Percentiles rank a stretch among this genome's conserved stretches.
These are phyloP conservation scores for Sebastiscus albofasciatus DNA, from an alignment of 2,797 vertebrate species.

Conservation along the genomic window DNA sequence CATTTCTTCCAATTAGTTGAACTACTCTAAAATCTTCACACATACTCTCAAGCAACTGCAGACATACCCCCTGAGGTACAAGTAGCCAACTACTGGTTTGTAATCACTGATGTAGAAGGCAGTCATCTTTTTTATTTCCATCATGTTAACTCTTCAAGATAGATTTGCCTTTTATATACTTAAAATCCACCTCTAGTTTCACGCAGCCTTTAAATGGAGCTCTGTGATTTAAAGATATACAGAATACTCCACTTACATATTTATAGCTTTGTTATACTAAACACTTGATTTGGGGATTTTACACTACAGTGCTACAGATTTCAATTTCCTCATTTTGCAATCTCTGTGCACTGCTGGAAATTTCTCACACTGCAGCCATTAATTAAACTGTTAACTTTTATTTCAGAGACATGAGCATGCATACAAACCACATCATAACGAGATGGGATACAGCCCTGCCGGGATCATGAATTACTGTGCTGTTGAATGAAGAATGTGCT, in stretches of 20 bases:
- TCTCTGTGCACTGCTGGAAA: constrained; percentile 19
- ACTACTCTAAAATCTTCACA: not conserved
- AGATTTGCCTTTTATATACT: not conserved
- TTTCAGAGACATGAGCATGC: constrained; percentile 63
- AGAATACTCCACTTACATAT: not conserved
- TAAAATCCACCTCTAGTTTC: not conserved
- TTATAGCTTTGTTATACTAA: constrained; percentile 15
- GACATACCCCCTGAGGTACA: not conserved
- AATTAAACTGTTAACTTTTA: constrained; percentile 57
- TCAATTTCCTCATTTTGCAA: constrained; percentile 27
- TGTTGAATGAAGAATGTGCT: constrained; percentile 42
- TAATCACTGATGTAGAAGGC: not conserved
- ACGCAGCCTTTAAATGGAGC: not conserved
- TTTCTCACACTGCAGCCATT: constrained; percentile 20
- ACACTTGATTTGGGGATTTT: not conserved
- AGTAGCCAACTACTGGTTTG: not conserved
- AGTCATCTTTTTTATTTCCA: not conserved
- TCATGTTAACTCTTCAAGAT: not conserved
- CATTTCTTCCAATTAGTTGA: not conserved
- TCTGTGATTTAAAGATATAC: not conserved
- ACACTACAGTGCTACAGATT: not conserved
- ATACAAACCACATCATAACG: constrained; percentile 41
- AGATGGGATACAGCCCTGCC: constrained; percentile 45
- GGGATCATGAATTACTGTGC: constrained; percentile 51
- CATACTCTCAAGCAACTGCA: not conserved